Evolutionary conservation across 2,797 vertebrate species (phyloP), one percentile per base, ranked within the genome.

Genomic region (Neolamprologus multifasciatus): DNA sequence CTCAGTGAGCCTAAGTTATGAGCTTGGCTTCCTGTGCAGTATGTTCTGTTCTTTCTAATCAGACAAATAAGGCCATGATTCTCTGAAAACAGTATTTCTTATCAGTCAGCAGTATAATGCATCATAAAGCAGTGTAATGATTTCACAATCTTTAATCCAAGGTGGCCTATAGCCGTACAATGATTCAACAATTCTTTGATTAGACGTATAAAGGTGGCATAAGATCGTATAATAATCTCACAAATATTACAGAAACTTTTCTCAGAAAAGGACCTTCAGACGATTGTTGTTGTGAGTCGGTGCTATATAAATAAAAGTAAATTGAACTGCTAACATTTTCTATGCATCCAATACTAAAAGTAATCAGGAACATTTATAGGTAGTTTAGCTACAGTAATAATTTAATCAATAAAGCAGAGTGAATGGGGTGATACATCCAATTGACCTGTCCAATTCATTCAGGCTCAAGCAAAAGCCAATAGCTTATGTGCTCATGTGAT

Each of bases 341-440:
- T 5, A 17, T 45, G 16, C 67, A 1, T 71, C 38, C 67, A 17
- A 71, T 67, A 23, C 5, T 26, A 45, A 71, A 71, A 5, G 9
- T 45, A 71, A 71, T 43, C 21, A 17, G 38, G 21, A 71, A 71
- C 38, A 45, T 71, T 45, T 71, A 26, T 1, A 4, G 38, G 67
- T 7, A 71, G 67, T 17, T 71, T 16, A 45, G 40, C 67, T 45
- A 40, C n/a, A 67, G 62, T 67, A 40, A 67, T 67, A 40, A 40
- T 1, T 45, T 17, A 45, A 71, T 71, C 21, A 71, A 71, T 71
- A 17, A 45, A 43, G 13, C 40, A 26, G 67, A 45, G 40, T 5
- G 40, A 7, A 71, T 71, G 14, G 0, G 67, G 21, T 1, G 67
- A 26, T 45, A 17, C 38, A 0, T 71, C 6, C 38, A 17, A 16